Conservation (phyloP, 2,797 vertebrate species). For the Balearica regulorum region DNA sequence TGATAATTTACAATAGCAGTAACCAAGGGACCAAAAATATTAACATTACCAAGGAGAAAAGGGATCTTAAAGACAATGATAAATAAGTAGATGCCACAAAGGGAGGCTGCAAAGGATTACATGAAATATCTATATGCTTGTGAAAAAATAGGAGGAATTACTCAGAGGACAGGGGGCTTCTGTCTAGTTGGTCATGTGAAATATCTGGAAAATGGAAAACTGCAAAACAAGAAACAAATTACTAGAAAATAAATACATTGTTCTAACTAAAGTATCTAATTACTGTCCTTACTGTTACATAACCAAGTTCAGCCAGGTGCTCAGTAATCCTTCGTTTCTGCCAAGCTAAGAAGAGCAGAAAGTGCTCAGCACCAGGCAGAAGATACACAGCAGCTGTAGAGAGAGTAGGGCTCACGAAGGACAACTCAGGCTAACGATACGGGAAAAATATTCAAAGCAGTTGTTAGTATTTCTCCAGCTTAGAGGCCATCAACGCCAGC, state of each 20-base stretch:
- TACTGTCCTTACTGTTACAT: neutral
- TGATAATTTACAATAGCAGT: slow-evolving; percentile 52
- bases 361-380: neutral
- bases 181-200: neutral
- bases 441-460: neutral
- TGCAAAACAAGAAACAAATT: neutral
- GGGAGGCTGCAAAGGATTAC: slow-evolving; percentile 30
- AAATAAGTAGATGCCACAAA: slow-evolving; percentile 60
- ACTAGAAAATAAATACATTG: neutral
- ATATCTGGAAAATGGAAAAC: neutral
- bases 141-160: slow-evolving; percentile 31
- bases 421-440: neutral
- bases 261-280: neutral
- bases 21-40: slow-evolving; percentile 56
- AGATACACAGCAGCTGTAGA: neutral
- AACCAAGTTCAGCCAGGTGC: neutral
- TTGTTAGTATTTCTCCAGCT: neutral
- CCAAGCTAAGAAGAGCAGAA: neutral
- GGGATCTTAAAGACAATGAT: slow-evolving; percentile 52
- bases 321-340: neutral
- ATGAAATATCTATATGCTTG: slow-evolving; percentile 45
- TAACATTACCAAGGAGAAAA: slow-evolving; percentile 29
- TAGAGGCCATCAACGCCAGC: neutral
- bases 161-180: neutral
- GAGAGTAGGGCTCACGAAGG: neutral